Percentiles rank a stretch among this genome's conserved stretches.
These are phyloP conservation scores for Dunckerocampus dactyliophorus DNA, from an alignment of 2,113 vertebrate genomes.

Conservation along the genomic window DNA sequence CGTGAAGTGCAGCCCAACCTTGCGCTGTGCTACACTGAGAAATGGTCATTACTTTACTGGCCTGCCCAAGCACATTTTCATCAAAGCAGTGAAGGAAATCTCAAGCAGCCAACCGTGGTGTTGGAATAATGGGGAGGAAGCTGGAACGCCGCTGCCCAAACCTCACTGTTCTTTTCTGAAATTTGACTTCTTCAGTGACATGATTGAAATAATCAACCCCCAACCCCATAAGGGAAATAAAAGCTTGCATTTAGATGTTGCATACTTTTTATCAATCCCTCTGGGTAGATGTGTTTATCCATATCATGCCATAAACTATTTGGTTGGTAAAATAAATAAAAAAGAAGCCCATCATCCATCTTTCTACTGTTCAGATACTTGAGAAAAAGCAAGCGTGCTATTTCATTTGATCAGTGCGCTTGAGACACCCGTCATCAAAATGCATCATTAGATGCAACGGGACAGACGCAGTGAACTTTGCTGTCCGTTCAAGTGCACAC, in stretches of 20 bases:
- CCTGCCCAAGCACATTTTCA: slow-evolving; percentile 59
- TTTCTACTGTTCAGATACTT: background rate
- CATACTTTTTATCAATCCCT: slow-evolving; percentile 42
- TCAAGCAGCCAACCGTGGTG: slow-evolving; percentile 55
- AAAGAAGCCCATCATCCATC: background rate
- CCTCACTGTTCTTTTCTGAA: slow-evolving; percentile 44
- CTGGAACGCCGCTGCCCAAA: slow-evolving; percentile 26
- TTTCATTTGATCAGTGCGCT: slow-evolving; percentile 14
- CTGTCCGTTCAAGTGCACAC: slow-evolving; percentile 39
- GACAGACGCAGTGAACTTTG: slow-evolving; percentile 5
- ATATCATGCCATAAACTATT: background rate
- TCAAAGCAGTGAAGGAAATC: slow-evolving; percentile 61
- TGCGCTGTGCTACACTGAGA: slow-evolving; percentile 30
- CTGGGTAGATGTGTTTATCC: slow-evolving; percentile 15
- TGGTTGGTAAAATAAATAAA: background rate
- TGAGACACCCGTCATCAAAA: slow-evolving; percentile 18
- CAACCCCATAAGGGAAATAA: slow-evolving; percentile 6
- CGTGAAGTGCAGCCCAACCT: slow-evolving; percentile 23
- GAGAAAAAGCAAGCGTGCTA: background rate
- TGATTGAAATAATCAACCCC: slow-evolving; percentile 74
- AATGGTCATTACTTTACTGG: slow-evolving; percentile 52
- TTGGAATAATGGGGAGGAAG: slow-evolving; percentile 46
- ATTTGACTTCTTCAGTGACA: slow-evolving; percentile 62
- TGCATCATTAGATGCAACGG: slow-evolving; percentile 14
- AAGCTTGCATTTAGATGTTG: slow-evolving; percentile 45